Evolutionary conservation across 1,140 invertebrate genomes (phyloP).

Genomic region (Drosophila nikananu): DNA sequence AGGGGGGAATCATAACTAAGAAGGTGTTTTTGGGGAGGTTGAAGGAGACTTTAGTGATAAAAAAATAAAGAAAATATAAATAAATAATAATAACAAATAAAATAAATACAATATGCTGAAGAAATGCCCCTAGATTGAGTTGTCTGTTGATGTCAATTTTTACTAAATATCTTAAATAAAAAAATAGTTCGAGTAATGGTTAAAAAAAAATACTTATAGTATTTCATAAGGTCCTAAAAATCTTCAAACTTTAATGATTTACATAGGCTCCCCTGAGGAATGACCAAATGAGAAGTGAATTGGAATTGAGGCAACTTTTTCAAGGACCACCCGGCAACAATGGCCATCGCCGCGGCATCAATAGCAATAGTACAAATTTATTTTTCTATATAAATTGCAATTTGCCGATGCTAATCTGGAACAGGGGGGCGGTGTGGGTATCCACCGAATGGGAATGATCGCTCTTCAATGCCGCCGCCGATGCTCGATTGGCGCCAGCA

Average conservation of each 20-base stretch:
- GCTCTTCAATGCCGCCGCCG: slow-evolving; percentile 56
- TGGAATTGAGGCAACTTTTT: slow-evolving; percentile 33
- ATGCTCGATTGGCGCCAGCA: slow-evolving; percentile 61
- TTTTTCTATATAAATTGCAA: slow-evolving; percentile 65
- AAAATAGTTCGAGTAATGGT: too few species aligned
- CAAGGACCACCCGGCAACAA: slow-evolving; percentile 59
- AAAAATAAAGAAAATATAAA: neutral
- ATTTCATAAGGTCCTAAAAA: too few species aligned
- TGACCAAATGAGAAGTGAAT: slow-evolving; percentile 21
- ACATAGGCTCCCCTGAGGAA: neutral
- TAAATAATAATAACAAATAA: too few species aligned
- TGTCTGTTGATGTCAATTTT: too few species aligned
- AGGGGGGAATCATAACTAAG: neutral
- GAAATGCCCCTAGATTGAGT: too few species aligned
- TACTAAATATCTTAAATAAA: too few species aligned
- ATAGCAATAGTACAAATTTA: slow-evolving; percentile 70
- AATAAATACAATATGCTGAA: too few species aligned
- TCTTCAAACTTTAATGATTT: neutral
- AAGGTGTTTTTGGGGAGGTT: neutral
- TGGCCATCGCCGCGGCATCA: slow-evolving; percentile 9
- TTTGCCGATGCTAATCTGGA: slow-evolving; percentile 70
- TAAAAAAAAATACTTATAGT: too few species aligned
- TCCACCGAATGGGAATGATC: slow-evolving; percentile 6
- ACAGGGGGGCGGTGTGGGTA: slow-evolving; percentile 4
- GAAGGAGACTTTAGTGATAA: neutral